These are phyloP conservation scores for Protodeltote pygarga DNA, from an alignment of 2,888 invertebrate genomes.

Conservation along the genomic window DNA sequence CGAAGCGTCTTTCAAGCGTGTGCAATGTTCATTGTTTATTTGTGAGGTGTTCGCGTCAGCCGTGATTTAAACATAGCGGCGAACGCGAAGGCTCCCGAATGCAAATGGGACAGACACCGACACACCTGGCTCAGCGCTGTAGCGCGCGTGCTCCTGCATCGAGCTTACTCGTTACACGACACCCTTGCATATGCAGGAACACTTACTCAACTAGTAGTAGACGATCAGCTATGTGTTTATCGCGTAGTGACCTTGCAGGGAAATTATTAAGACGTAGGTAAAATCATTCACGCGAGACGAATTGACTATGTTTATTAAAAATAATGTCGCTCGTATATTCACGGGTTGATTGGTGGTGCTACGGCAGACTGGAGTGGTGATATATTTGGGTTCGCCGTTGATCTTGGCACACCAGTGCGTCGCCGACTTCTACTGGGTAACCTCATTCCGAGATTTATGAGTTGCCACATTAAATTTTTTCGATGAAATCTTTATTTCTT, in stretches of 20 bases:
- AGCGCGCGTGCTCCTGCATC: conserved; percentile 9
- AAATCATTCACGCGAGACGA: conserved; percentile 1
- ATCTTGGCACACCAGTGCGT: conserved; percentile 28
- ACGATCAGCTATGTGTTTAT: not conserved
- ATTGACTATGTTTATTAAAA: too few relatives aligned
- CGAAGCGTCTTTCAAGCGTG: conserved; percentile 1
- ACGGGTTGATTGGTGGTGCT: conserved; percentile 6
- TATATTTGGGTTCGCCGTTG: conserved; percentile 17
- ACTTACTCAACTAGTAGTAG: not conserved
- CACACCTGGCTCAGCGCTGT: conserved; percentile 24
- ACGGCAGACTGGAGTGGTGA: conserved; percentile 8
- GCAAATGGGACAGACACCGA: conserved; percentile 11
- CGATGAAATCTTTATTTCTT: conserved; percentile 5
- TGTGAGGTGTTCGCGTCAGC: not conserved
- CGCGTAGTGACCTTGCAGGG: conserved; percentile 7
- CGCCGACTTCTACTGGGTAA: conserved; percentile 4
- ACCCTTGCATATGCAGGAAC: conserved; percentile 6
- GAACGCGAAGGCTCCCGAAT: conserved; percentile 9
- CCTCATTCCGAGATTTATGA: conserved; percentile 24
- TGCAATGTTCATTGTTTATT: conserved; percentile 6
- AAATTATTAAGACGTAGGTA: conserved; percentile 1
- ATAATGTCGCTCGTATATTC: conserved; percentile 6
- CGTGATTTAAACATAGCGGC: conserved; percentile 11
- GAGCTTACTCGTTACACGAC: not conserved
- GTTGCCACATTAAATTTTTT: conserved; percentile 11